Base-by-base conservation (phyloP, 2,113 vertebrate species). In the Pundamilia nyererei region DNA sequence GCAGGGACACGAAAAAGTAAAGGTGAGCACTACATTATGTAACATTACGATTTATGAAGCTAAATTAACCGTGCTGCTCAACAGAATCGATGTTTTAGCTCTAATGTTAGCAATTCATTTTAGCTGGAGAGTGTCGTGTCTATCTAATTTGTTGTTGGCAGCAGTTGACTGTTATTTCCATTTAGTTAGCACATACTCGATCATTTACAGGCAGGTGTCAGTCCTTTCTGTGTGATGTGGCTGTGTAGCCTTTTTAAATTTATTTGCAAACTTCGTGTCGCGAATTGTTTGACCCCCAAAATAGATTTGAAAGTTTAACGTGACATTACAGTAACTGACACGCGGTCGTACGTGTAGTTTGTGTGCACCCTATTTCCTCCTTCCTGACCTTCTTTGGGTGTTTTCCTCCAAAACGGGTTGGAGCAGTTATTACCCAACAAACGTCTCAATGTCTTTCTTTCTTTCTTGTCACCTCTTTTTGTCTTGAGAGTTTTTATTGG, bases 1-100 rank as follows among this genome's bases (percentile, higher is more conserved):
- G 8, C 72, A n/a, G 33, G 85, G 62, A 12, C 83, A 17, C 19
- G 24, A 7, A 83, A 83, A 80, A 87, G 54, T 17, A 65, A 92
- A 93, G 91, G 93, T 95, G 68, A 93, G 90, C 14, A 1, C 3
- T 8, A 38, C 3, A 26, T 17, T 49, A 6, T 26, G 2, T 42
- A 2, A 11, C 10, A 49, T 40, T 33, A 26, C 24, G 2, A 6
- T 24, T 17, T 11, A 11, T 4, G 1, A 7, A 9, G 1, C 2
- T n/a, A 6, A 31, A 79, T 4, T 3, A 33, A 49, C 0, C 1
- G 13, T 49, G 4, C 35, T 5, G 21, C 14, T 13, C 2, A 6
- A 9, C 5, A 7, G 5, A 40, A 14, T 11, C 31, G 6, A 10
- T 17, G 6, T 82, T 31, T 53, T 2, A 17, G 6, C 26, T 5